Conservation (phyloP, 2,113 vertebrate species). For the Gallinago undulata region DNA sequence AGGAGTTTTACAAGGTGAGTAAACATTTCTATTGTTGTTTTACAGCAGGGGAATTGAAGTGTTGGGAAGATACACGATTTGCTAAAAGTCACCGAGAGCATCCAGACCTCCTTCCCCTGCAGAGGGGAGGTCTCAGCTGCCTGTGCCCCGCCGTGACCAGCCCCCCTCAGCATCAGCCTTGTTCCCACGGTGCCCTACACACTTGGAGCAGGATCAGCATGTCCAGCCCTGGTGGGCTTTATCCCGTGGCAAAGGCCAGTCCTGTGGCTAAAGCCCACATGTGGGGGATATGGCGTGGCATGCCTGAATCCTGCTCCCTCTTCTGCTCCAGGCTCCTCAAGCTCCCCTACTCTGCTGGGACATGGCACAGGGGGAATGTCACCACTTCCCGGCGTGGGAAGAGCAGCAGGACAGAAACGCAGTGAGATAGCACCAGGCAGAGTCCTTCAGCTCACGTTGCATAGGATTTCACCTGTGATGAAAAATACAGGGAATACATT, state of each 20-base stretch:
- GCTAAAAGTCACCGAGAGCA: neutral
- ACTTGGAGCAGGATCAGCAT: accelerated
- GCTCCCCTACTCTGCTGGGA: neutral
- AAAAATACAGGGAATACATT: neutral
- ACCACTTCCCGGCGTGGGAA: neutral
- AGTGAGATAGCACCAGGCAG: neutral
- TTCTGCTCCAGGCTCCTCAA: neutral
- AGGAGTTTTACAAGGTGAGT: neutral
- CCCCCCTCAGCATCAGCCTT: accelerated
- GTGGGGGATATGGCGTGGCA: too few species aligned
- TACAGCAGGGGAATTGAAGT: neutral
- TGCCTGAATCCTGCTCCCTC: neutral
- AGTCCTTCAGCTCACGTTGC: neutral
- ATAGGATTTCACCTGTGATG: neutral
- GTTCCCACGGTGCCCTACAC: accelerated
- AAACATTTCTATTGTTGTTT: neutral
- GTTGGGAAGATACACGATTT: neutral
- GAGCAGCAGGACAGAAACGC: neutral
- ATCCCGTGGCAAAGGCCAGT: accelerated
- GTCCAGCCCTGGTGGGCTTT: neutral
- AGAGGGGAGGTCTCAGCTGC: neutral
- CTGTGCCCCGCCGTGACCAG: accelerated
- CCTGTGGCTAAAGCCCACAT: accelerated
- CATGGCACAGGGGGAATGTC: too few species aligned
- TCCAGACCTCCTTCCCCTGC: neutral